These are phyloP conservation scores for Bilobella aurantiaca DNA, from an alignment of 1,140 invertebrate genomes.

Conservation along the genomic window DNA sequence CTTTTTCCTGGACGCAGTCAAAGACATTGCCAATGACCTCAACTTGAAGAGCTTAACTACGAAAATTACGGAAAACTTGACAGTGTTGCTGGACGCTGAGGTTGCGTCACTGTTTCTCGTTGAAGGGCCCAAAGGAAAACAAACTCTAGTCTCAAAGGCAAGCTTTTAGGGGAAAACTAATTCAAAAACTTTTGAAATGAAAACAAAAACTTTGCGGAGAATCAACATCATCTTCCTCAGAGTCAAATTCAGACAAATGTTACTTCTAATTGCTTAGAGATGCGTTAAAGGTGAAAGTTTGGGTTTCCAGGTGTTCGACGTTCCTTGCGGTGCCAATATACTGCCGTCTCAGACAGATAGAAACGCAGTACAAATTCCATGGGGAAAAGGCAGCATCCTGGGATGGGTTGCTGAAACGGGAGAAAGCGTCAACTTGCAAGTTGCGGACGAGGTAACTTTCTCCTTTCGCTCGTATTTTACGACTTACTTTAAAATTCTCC, in stretches of 20 bases:
- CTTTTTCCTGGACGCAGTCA: slow-evolving; percentile 44
- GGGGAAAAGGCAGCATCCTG: slow-evolving; percentile 50
- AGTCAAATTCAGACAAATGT: too few species aligned
- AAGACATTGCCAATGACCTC: slow-evolving; percentile 44
- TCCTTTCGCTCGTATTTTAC: background rate
- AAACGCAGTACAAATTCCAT: slow-evolving; percentile 40
- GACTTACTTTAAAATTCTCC: too few species aligned
- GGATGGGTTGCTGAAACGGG: slow-evolving; percentile 52
- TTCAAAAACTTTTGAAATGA: background rate
- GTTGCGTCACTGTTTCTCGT: slow-evolving; percentile 44
- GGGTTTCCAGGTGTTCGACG: slow-evolving; percentile 38
- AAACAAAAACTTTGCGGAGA: too few species aligned
- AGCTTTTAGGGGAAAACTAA: background rate
- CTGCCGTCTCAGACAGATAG: slow-evolving; percentile 37
- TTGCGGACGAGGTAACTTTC: slow-evolving; percentile 42
- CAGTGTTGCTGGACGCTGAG: slow-evolving; percentile 43
- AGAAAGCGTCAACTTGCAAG: slow-evolving; percentile 44
- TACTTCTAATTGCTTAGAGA: too few species aligned
- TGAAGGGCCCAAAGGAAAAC: slow-evolving; percentile 40
- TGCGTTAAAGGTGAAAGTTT: too few species aligned
- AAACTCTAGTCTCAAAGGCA: slow-evolving; percentile 43
- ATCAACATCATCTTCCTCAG: too few species aligned
- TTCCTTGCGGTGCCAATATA: slow-evolving; percentile 39
- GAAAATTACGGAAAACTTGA: slow-evolving; percentile 43
- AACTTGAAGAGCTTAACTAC: slow-evolving; percentile 43